Percentiles rank a stretch among this genome's conserved stretches.
Conservation (phyloP, 2,888 invertebrate species). For the Sylvicola cinctus region DNA sequence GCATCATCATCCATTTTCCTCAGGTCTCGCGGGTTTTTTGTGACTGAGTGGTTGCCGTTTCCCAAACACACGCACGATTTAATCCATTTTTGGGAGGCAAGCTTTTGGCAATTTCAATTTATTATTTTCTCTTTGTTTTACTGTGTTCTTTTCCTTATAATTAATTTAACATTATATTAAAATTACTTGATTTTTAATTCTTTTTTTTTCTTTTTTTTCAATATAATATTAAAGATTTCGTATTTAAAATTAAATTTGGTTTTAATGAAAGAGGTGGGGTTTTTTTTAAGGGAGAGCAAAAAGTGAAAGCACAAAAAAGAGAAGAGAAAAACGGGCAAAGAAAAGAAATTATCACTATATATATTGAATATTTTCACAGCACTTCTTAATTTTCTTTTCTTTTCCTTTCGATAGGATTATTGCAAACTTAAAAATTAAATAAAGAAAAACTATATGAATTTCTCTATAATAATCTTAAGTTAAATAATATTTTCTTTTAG, state of each 20-base stretch:
- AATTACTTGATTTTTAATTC: no score
- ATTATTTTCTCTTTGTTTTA: conserved; percentile 3
- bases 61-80: background rate
- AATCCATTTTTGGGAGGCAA: conserved; percentile 2
- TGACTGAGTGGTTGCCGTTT: conserved; percentile 2
- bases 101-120: background rate
- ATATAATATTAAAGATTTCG: background rate
- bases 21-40: conserved; percentile 4
- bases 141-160: conserved; percentile 4
- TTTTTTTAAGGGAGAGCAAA: no score
- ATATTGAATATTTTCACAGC: background rate
- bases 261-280: no score
- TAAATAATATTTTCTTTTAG: background rate
- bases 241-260: background rate
- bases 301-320: background rate
- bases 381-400: background rate
- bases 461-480: no score
- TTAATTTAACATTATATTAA: conserved; percentile 1
- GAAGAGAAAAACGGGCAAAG: background rate
- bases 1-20: conserved; percentile 13
- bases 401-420: background rate
- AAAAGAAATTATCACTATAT: conserved; percentile 1
- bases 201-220: background rate
- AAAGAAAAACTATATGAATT: no score
- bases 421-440: no score